A percentile compares a stretch with the other conserved stretches of the same genome.
Evolutionary conservation across 2,888 invertebrate species (phyloP).

Genomic region (Hirtodrosophila cameraria): DNA sequence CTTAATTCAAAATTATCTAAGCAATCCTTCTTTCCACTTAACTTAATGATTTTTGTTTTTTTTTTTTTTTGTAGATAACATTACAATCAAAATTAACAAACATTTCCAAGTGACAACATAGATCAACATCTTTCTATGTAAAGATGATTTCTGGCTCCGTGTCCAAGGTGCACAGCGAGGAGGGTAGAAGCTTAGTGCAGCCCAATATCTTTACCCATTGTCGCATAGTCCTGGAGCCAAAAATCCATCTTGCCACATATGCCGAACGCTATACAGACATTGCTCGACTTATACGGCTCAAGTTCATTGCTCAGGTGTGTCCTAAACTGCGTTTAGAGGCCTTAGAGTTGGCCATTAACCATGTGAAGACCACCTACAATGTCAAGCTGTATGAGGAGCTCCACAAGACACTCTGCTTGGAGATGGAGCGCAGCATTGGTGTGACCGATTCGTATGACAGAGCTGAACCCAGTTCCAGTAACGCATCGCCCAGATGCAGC

Average conservation of each 20-base stretch:
- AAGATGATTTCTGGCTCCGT: slow-evolving; percentile 42
- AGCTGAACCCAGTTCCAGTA: slow-evolving; percentile 16
- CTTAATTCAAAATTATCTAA: too few species aligned
- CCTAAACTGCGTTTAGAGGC: slow-evolving; percentile 58
- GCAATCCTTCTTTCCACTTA: background rate
- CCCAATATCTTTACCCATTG: slow-evolving; percentile 2
- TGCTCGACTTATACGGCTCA: slow-evolving; percentile 46
- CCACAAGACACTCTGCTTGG: slow-evolving; percentile 37
- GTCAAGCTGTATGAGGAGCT: slow-evolving; percentile 61
- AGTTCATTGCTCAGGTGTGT: slow-evolving; percentile 65
- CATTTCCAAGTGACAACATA: background rate
- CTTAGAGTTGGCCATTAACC: slow-evolving; percentile 53
- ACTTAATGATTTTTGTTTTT: background rate
- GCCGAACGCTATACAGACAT: slow-evolving; percentile 53
- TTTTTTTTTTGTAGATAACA: background rate
- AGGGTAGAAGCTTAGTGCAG: background rate
- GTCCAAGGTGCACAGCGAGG: background rate
- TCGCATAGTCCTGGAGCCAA: slow-evolving; percentile 27
- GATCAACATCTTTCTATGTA: background rate
- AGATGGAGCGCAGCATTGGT: slow-evolving; percentile 18
- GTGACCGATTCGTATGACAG: background rate
- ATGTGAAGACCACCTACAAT: slow-evolving; percentile 64
- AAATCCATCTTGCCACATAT: slow-evolving; percentile 49
- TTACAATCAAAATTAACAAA: background rate
- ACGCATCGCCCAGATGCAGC: background rate